Conservation (phyloP, 2,888 invertebrate genomes). For the Epirrhoe tristata region DNA sequence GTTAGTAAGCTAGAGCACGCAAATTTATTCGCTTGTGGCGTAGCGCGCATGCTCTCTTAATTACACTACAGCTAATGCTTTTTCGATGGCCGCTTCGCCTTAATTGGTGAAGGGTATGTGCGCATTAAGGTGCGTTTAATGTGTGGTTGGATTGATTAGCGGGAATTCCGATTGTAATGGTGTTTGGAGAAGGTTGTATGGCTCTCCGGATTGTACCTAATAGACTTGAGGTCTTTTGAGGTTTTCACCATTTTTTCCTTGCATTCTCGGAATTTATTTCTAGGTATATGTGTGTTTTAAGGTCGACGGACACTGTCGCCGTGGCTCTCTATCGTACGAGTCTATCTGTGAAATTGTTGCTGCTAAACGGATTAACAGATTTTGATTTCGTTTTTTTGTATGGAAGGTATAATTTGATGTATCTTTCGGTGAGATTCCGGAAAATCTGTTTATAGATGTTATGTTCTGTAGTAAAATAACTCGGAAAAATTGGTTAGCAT, state of each 20-base stretch:
- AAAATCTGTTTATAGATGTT: too few relatives aligned
- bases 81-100: constrained; percentile 65
- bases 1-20: constrained; percentile 53
- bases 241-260: neutral
- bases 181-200: constrained; percentile 13
- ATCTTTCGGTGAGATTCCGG: too few relatives aligned
- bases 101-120: constrained; percentile 44
- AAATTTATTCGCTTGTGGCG: constrained; percentile 66
- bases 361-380: too few relatives aligned
- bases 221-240: neutral
- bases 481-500: neutral
- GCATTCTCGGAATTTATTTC: too few relatives aligned
- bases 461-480: neutral
- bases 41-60: constrained; percentile 70
- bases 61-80: constrained; percentile 74
- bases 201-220: neutral
- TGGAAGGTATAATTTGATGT: too few relatives aligned
- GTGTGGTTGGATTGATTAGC: constrained; percentile 41
- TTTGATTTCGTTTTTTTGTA: too few relatives aligned
- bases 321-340: too few relatives aligned
- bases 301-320: too few relatives aligned
- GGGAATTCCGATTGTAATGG: constrained; percentile 26
- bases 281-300: too few relatives aligned
- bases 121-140: constrained; percentile 37
- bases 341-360: too few relatives aligned